A percentile compares a stretch with the other conserved stretches of the same genome.
Conservation (phyloP, 2,797 vertebrate species). For the Gouania willdenowi region DNA sequence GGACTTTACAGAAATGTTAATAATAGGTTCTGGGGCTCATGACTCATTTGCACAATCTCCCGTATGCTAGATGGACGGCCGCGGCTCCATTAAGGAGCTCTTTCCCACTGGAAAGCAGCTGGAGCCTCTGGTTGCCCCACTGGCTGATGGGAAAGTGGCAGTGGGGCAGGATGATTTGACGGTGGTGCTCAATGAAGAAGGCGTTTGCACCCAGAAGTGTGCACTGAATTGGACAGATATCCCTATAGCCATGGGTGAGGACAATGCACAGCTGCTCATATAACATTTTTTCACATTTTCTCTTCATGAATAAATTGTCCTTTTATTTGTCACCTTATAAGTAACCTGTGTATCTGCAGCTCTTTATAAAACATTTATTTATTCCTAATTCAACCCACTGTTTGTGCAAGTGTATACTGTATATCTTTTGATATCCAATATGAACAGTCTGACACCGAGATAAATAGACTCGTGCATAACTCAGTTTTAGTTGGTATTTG, state of each 20-base stretch:
- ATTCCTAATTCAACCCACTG: too few relatives aligned
- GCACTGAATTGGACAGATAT: constrained; percentile 99
- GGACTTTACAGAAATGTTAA: too few relatives aligned
- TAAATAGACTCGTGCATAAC: too few relatives aligned
- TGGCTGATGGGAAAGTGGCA: constrained; percentile 95
- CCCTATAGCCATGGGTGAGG: constrained; percentile 95
- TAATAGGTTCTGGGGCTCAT: not conserved
- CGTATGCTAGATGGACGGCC: constrained; percentile 87
- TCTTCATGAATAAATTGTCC: too few relatives aligned
- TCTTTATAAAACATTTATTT: too few relatives aligned
- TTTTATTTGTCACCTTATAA: too few relatives aligned
- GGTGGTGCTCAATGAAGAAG: constrained; percentile 95
- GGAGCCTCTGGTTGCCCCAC: constrained; percentile 91
- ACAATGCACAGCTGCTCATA: too few relatives aligned
- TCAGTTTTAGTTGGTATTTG: too few relatives aligned
- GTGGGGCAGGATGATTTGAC: constrained; percentile 97
- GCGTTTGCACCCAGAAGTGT: constrained; percentile 94
- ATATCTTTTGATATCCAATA: too few relatives aligned
- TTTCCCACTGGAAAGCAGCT: constrained; percentile 97
- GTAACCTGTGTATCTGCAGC: too few relatives aligned
- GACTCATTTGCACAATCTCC: not conserved
- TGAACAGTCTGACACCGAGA: too few relatives aligned
- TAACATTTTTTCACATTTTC: not conserved
- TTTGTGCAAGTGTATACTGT: too few relatives aligned
- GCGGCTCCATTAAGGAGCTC: constrained; percentile 93